phyloP scores from a whole-genome alignment of 2,888 invertebrate species.

The Meiosimyza platycephala region DNA sequence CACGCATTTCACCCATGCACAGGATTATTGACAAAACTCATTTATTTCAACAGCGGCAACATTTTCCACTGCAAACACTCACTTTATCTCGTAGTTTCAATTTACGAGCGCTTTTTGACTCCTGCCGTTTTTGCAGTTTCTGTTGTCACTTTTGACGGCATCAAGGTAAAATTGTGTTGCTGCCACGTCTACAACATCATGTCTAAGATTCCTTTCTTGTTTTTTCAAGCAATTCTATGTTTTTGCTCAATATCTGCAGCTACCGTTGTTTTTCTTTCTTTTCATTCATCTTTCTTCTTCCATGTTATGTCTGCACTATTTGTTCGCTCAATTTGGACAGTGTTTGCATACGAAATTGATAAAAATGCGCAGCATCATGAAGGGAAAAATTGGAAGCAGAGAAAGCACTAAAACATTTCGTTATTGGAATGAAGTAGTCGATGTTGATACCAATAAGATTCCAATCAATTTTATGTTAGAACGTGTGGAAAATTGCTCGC shows the following conservation, averaged over 20 bases:
- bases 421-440: too few species aligned
- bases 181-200: too few species aligned
- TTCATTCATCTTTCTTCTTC: slow-evolving; percentile 4
- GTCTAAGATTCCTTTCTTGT: not conserved
- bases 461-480: slow-evolving; percentile 56
- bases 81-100: too few species aligned
- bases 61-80: too few species aligned
- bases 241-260: not conserved
- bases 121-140: not conserved
- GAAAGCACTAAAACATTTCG: not conserved
- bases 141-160: not conserved
- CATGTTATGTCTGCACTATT: slow-evolving; percentile 38
- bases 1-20: too few species aligned
- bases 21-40: too few species aligned
- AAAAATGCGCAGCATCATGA: slow-evolving; percentile 35
- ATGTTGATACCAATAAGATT: slow-evolving; percentile 54
- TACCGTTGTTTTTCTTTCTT: not conserved
- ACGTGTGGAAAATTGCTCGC: slow-evolving; percentile 56
- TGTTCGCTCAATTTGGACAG: slow-evolving; percentile 57
- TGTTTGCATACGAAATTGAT: slow-evolving; percentile 63
- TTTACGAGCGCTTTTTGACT: too few species aligned
- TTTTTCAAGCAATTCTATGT: not conserved
- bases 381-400: slow-evolving; percentile 11
- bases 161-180: too few species aligned
- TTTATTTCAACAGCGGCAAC: too few species aligned